Base-by-base conservation (phyloP, 2,888 invertebrate species). In the Magallana nippona region DNA sequence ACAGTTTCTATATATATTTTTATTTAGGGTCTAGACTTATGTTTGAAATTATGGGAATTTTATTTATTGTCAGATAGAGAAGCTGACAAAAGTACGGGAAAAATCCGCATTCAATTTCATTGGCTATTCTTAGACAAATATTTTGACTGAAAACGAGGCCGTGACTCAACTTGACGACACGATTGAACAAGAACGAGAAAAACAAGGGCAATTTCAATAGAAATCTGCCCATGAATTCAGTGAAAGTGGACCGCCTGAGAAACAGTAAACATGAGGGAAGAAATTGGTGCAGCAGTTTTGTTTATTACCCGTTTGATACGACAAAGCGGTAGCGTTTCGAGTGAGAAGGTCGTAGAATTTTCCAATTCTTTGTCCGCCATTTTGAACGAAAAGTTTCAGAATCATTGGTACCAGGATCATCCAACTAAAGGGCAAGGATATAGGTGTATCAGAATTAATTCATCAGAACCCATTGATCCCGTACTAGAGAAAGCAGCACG, bases 221-320 rank as follows among this genome's bases (percentile, higher is more conserved):
- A 82, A 81, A 58, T 27, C 60, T 27, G 63, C 80, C 83, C 71
- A 83, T 83, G 83, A 83, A 83, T 77, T 83, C 80, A 71, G 19
- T 22, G 55, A 27, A 19, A 27, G 32, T 15, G 62, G 56, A 71
- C 32, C 44, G 77, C 58, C 13, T 80, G 27, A 86, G 82, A 82
- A 86, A 62, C 87, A 85, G 86, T 86, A 85, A 86, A 63, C 78
- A 96, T 96, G 96, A 96, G 95, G 95, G 96, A 96, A 95, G 96
- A 96, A 95, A 96, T 96, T 93, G 95, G 95, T 93, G 96, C 96
- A 90, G 96, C 96, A 92, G 96, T 96, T 93, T 91, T 91, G 84
- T 94, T 94, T 89, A 86, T 96, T 94, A 95, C 96, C 93, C 95
- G 96, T 93, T 95, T 96, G 93, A 95, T 96, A 91, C 96, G 96